These are phyloP conservation scores for Salarias fasciatus DNA, from an alignment of 2,797 vertebrate genomes.

Conservation along the genomic window DNA sequence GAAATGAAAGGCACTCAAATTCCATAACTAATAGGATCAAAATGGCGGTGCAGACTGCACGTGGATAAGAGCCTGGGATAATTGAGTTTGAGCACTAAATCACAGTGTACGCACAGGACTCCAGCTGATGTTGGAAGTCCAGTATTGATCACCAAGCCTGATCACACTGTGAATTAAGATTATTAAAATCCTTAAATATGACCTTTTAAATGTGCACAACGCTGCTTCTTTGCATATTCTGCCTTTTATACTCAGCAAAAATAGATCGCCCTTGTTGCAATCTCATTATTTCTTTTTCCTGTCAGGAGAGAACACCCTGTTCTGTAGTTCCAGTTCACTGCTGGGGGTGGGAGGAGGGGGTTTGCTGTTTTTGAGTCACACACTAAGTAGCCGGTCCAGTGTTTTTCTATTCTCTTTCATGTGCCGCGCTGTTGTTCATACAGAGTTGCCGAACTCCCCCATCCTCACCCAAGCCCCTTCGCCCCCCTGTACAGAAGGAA, in stretches of 20 bases:
- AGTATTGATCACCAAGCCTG: conserved; percentile 27
- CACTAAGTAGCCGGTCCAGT: conserved; percentile 49
- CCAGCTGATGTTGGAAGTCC: conserved; percentile 9
- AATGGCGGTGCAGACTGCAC: conserved; percentile 56
- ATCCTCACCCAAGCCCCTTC: conserved; percentile 25
- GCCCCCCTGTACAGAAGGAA: conserved; percentile 46
- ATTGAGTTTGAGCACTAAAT: conserved; percentile 64
- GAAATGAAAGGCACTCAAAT: conserved; percentile 66
- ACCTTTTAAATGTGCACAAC: conserved; percentile 16
- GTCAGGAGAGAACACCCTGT: conserved; percentile 58
- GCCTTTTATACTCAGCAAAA: conserved; percentile 22
- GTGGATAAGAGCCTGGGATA: conserved; percentile 60
- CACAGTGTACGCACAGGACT: conserved; percentile 31
- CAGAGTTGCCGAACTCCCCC: conserved; percentile 44
- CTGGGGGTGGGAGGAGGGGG: conserved; percentile 34
- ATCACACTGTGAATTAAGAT: conserved; percentile 16
- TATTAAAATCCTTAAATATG: conserved; percentile 20
- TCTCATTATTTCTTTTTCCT: conserved; percentile 39
- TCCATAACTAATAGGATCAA: conserved; percentile 74
- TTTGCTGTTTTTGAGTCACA: conserved; percentile 62
- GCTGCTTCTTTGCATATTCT: neutral
- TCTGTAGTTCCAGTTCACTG: conserved; percentile 45
- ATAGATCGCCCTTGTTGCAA: conserved; percentile 45
- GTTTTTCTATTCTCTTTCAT: conserved; percentile 66
- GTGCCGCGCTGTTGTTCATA: conserved; percentile 62